Percentiles rank a stretch among this genome's conserved stretches.
These are phyloP conservation scores for Microcebus jonahi DNA, from an alignment of 2,113 vertebrate genomes.

Conservation along the genomic window DNA sequence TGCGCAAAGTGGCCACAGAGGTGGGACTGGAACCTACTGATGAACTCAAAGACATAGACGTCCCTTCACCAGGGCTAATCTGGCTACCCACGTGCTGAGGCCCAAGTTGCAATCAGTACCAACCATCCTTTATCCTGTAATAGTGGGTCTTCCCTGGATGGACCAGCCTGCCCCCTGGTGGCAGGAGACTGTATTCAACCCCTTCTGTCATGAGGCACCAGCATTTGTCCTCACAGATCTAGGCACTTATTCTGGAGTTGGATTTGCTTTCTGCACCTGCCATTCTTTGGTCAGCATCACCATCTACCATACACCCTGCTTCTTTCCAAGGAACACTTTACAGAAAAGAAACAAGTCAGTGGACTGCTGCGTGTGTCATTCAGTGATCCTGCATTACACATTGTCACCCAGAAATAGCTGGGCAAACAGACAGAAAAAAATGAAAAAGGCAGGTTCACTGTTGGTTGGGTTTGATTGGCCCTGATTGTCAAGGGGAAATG, in stretches of 20 bases:
- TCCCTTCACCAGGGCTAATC: neutral
- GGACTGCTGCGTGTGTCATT: neutral
- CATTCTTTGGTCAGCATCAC: neutral
- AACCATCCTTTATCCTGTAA: neutral
- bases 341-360: neutral
- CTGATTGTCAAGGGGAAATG: neutral
- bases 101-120: accelerated
- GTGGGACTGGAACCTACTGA: neutral
- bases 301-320: neutral
- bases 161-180: conserved; percentile 26
- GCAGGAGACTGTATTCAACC: neutral
- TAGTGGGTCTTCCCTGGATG: neutral
- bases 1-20: neutral
- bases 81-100: neutral
- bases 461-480: neutral
- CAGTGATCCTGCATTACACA: neutral
- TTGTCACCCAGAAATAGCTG: neutral
- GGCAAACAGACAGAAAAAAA: neutral
- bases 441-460: neutral
- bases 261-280: neutral
- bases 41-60: neutral
- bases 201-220: neutral
- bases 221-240: neutral
- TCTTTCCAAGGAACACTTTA: neutral
- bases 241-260: neutral